Percentiles rank a stretch among this genome's conserved stretches.
These are phyloP conservation scores for Ochropleura plecta DNA, from an alignment of 2,888 invertebrate species.

Conservation along the genomic window DNA sequence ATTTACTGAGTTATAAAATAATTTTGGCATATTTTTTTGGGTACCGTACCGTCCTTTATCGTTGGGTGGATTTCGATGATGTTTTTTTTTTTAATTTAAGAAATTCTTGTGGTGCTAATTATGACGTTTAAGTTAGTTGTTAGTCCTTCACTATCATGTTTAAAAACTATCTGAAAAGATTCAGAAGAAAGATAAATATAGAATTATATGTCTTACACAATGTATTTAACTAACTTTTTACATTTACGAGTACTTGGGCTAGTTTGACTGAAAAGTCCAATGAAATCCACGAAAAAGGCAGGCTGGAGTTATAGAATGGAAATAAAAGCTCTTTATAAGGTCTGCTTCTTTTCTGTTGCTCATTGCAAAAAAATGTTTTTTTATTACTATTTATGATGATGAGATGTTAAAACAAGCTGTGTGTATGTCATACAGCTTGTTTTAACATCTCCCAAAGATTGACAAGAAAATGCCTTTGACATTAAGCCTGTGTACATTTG, in stretches of 20 bases:
- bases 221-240: not conserved
- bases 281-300: not conserved
- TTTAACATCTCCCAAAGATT: not conserved
- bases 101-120: conserved; percentile 9
- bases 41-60: conserved; percentile 62
- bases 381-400: too few relatives aligned
- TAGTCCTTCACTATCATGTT: too few relatives aligned
- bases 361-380: not conserved
- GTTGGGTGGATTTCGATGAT: conserved; percentile 65
- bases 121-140: not conserved
- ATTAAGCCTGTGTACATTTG: too few relatives aligned
- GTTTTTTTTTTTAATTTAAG: conserved; percentile 36
- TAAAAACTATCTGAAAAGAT: not conserved
- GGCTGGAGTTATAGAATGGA: not conserved
- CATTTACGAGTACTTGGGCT: not conserved
- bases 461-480: not conserved
- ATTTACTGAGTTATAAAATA: conserved; percentile 88
- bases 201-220: not conserved
- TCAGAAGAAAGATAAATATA: not conserved
- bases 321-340: not conserved
- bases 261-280: not conserved
- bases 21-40: conserved; percentile 73
- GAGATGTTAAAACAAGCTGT: too few relatives aligned
- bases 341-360: not conserved
- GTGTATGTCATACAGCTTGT: not conserved